These are phyloP conservation scores for Corvus hawaiiensis DNA, from an alignment of 2,113 vertebrate species.

Conservation along the genomic window DNA sequence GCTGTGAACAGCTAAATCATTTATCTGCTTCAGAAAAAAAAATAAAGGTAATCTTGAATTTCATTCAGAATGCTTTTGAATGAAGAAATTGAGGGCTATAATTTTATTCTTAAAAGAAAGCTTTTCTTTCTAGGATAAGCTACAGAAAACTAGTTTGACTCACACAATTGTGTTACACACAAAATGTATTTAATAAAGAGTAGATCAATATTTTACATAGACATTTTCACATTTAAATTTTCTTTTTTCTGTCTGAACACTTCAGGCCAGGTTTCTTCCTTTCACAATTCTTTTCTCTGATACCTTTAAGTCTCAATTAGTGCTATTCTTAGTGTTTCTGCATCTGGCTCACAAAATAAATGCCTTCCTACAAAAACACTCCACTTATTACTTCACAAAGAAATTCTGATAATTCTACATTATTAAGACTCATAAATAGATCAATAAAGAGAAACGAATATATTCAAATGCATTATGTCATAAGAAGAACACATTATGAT, in stretches of 20 bases:
- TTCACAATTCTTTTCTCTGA: background rate
- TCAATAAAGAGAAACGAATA: background rate
- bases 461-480: background rate
- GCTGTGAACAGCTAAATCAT: background rate
- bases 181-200: background rate
- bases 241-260: background rate
- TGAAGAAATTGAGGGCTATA: constrained; percentile 17
- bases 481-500: background rate
- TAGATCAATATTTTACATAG: constrained; percentile 17
- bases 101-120: constrained; percentile 28
- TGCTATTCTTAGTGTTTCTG: background rate
- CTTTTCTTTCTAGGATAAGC: constrained; percentile 11
- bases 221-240: constrained; percentile 4
- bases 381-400: background rate
- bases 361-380: background rate
- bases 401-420: constrained; percentile 7
- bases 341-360: constrained; percentile 10
- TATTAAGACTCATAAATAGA: background rate
- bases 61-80: constrained; percentile 45
- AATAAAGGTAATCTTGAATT: constrained; percentile 16
- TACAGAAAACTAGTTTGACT: constrained; percentile 26
- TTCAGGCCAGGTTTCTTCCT: background rate
- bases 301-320: background rate
- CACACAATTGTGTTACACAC: background rate
- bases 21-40: background rate